Percentiles rank a stretch among this genome's conserved stretches.
Conservation (phyloP, 2,888 invertebrate genomes). For the Athalia cordata region DNA sequence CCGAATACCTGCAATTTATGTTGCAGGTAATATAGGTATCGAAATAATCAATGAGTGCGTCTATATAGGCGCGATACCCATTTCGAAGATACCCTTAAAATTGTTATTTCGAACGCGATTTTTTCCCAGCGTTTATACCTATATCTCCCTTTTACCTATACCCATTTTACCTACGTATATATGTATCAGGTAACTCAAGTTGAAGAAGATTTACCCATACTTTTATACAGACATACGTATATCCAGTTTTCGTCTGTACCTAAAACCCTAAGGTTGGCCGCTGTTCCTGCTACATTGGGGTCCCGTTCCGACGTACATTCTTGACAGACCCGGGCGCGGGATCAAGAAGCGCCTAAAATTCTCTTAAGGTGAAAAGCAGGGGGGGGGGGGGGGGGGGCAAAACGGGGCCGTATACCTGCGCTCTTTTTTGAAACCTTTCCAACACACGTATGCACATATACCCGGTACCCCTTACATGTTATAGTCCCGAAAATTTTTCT, state of each 20-base stretch:
- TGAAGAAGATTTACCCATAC: too few species aligned
- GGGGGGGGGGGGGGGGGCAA: conserved; percentile 2
- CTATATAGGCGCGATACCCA: conserved; percentile 19
- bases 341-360: conserved; percentile 26
- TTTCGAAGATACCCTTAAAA: conserved; percentile 40
- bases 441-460: not conserved
- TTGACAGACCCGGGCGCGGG: conserved; percentile 22
- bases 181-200: too few species aligned
- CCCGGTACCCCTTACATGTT: not conserved
- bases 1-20: too few species aligned
- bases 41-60: not conserved
- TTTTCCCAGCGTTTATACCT: not conserved
- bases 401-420: conserved; percentile 22
- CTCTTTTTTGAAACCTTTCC: conserved; percentile 14
- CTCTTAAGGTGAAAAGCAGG: conserved; percentile 24
- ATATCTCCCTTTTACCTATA: not conserved
- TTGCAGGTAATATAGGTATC: not conserved
- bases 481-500: conserved; percentile 37
- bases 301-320: conserved; percentile 37
- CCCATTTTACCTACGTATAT: too few species aligned
- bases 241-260: conserved; percentile 39
- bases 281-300: not conserved
- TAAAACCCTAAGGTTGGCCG: conserved; percentile 8
- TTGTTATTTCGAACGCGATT: conserved; percentile 32
- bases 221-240: not conserved